Evolutionary conservation across 2,888 invertebrate genomes (phyloP), one percentile per base, ranked within the genome.

Genomic region (Andrena dorsata): DNA sequence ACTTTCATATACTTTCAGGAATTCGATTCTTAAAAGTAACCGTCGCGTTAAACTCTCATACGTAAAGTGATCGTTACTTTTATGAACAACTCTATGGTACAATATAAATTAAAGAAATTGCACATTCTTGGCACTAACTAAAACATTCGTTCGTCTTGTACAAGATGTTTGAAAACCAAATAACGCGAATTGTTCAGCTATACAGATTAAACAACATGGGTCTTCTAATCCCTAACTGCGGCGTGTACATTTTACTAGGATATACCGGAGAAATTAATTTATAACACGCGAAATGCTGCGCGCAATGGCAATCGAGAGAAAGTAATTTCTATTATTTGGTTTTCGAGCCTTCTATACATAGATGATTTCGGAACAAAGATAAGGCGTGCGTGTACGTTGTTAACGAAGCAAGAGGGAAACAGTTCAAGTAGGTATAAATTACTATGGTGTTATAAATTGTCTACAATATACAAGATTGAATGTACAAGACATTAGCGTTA

Each of bases 401-500:
- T 84, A 84, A 81, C 49, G 82, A 82, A 82, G 76, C 82, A 63
- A 73, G 30, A 75, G 16, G 49, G 63, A 53, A 49, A 53, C 28
- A 56, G 10, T 77, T 76, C 70, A 82, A 72, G 58, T 76, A 74
- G 28, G 28, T 78, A 88, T 85, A 84, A 83, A 79, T 85, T 86
- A 83, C 75, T 86, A 77, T 85, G 68, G 61, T 80, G 65, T 80
- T 76, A 82, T 79, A 76, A 88, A 88, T 85, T 88, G 58, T 81
- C 85, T 88, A 86, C 58, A 82, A 85, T 88, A 88, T 84, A 87
- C 82, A 88, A 78, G 71, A 75, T 83, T 80, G 69, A 86, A 85
- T 86, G 74, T 88, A 86, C 85, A 80, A 66, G 66, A 81, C 69
- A 86, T 80, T 82, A 73, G 68, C 77, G 71, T 81, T 60, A 83